Evolutionary conservation across 2,797 vertebrate genomes (phyloP).

Genomic region (Myotis pilosus): DNA sequence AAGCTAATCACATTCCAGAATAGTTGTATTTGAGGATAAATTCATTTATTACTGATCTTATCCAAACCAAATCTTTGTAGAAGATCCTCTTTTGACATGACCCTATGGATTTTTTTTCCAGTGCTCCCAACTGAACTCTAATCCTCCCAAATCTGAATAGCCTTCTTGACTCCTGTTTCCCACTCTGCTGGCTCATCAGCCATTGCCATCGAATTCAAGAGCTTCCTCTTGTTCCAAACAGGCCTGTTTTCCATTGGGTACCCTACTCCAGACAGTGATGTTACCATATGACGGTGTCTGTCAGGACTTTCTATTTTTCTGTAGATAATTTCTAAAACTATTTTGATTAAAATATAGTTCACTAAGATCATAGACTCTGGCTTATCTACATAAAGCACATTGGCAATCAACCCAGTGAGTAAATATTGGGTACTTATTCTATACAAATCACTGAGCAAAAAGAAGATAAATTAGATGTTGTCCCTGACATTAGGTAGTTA

Average conservation of each 20-base stretch:
- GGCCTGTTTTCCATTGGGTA: background rate
- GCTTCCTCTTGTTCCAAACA: background rate
- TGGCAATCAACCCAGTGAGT: background rate
- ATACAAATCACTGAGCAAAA: background rate
- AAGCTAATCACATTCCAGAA: conserved; percentile 74
- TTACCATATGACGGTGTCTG: background rate
- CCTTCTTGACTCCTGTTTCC: conserved; percentile 34
- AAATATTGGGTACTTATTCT: background rate
- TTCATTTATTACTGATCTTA: conserved; percentile 70
- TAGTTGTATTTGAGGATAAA: conserved; percentile 63
- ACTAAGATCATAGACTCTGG: background rate
- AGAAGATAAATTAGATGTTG: background rate
- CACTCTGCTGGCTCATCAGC: background rate
- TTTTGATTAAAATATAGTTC: background rate
- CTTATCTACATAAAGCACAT: background rate
- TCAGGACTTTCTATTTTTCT: background rate
- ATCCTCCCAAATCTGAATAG: background rate
- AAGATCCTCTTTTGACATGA: background rate
- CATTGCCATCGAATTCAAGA: background rate
- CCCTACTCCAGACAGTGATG: background rate
- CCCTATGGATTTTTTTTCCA: background rate
- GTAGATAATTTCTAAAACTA: background rate
- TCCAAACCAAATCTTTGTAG: conserved; percentile 58
- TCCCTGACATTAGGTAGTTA: background rate
- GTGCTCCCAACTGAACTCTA: conserved; percentile 13